Evolutionary conservation across 1,140 invertebrate genomes (phyloP).

Genomic region (Rhynchophorus ferrugineus): DNA sequence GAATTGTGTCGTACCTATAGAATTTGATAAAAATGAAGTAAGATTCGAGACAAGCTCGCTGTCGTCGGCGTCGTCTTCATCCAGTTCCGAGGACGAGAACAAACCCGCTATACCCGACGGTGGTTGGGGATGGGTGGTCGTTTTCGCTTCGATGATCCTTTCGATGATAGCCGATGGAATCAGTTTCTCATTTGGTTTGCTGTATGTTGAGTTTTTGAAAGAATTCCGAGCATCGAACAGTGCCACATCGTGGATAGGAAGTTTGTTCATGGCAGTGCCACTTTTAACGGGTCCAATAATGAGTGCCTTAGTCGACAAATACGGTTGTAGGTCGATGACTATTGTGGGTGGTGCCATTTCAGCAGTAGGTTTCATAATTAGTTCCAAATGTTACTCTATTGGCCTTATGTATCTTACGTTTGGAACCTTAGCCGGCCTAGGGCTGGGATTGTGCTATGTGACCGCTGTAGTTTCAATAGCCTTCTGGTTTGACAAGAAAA

Average conservation of each 20-base stretch:
- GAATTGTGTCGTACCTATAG: slow-evolving; percentile 2
- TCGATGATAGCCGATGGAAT: slow-evolving; percentile 94
- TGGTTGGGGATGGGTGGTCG: slow-evolving; percentile 84
- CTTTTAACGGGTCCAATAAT: slow-evolving; percentile 78
- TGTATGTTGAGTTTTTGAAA: slow-evolving; percentile 80
- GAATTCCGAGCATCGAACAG: slow-evolving; percentile 76
- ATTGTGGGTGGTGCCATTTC: slow-evolving; percentile 73
- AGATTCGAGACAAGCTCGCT: slow-evolving; percentile 14
- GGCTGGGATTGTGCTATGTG: slow-evolving; percentile 79
- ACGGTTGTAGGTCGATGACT: slow-evolving; percentile 77
- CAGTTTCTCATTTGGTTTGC: slow-evolving; percentile 85
- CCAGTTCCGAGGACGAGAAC: slow-evolving; percentile 6
- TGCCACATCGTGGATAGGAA: slow-evolving; percentile 82
- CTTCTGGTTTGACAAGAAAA: slow-evolving; percentile 91
- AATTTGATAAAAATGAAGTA: slow-evolving; percentile 14
- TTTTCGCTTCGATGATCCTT: slow-evolving; percentile 73
- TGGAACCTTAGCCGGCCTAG: slow-evolving; percentile 77
- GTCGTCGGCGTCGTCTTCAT: slow-evolving; percentile 15
- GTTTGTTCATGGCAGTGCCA: slow-evolving; percentile 81
- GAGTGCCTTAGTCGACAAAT: slow-evolving; percentile 79
- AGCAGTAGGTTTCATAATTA: slow-evolving; percentile 70
- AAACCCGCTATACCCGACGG: slow-evolving; percentile 59
- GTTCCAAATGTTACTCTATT: slow-evolving; percentile 62
- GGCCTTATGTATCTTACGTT: slow-evolving; percentile 78
- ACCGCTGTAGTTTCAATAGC: slow-evolving; percentile 88